Evolutionary conservation across 2,888 invertebrate species (phyloP), one percentile per base, ranked within the genome.

Genomic region (Andrena dorsata): DNA sequence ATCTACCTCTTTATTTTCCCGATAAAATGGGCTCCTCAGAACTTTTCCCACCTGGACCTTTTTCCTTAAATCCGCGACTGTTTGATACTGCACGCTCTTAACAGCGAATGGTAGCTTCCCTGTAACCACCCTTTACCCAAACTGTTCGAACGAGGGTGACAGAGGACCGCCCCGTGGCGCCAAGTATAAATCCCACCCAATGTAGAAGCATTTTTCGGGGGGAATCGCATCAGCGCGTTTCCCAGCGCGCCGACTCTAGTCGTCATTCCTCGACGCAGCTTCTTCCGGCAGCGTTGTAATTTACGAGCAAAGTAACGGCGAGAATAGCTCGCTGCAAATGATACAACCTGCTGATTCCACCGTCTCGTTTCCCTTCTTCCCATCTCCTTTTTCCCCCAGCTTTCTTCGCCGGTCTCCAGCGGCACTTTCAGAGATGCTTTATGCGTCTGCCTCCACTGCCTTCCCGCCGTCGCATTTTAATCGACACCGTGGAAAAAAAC

Each of bases 261-360:
- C 35, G 10, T 69, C 60, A 51, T 53, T 35, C 16, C 60, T 20
- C 56, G 35, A 32, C 49, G 3, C 23, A 13, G 5, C 35, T 10
- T 23, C 41, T n/a, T 63, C 41, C 23, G 56, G 10, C 47, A 7
- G 2, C 47, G 60, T 35, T 61, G 65, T 72, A 65, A 73, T 73
- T 77, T 73, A 77, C 56, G 71, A 47, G 53, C 13, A 20, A 71
- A 30, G 56, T 71, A 76, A 76, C 63, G 64, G 56, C 51, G 56
- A 20, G 56, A 56, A 56, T n/a, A 13, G 56, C 35, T 26, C 32
- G 41, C 13, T 58, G 65, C 58, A 35, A 73, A 73, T 60, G 72
- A 77, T 73, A 73, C 65, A 60, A 72, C 65, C 72, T 16, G 72
- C 53, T 72, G 56, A 77, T 73, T 77, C 47, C 49, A 35, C n/a